Evolutionary conservation across 2,797 vertebrate genomes (phyloP).

Genomic region (Borostomias antarcticus): DNA sequence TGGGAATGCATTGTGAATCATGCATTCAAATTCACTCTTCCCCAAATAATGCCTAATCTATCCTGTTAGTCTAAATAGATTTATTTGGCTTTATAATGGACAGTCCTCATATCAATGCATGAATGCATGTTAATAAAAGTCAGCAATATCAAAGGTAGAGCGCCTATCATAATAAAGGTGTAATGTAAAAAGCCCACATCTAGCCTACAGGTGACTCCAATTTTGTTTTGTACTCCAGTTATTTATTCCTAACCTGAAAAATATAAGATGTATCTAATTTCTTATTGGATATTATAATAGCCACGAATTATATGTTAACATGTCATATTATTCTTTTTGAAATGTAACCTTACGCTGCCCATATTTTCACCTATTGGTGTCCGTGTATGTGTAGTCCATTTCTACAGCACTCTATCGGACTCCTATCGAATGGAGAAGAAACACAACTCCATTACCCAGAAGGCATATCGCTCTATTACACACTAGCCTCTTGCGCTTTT

Average conservation of each 20-base stretch:
- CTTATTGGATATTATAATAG: too few relatives aligned
- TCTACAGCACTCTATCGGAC: background rate
- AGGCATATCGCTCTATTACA: conserved; percentile 53
- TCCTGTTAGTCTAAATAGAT: background rate
- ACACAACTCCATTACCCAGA: conserved; percentile 81
- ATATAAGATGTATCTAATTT: background rate
- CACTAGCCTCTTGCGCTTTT: conserved; percentile 78
- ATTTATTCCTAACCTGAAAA: background rate
- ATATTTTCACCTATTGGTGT: conserved; percentile 46
- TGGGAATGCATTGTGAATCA: conserved; percentile 1
- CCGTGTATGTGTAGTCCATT: conserved; percentile 78
- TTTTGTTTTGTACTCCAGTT: background rate
- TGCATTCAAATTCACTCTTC: conserved; percentile 1
- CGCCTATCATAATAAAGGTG: background rate
- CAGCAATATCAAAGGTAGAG: background rate
- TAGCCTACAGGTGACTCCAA: background rate
- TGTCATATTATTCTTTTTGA: too few relatives aligned
- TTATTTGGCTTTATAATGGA: background rate
- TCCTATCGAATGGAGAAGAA: background rate
- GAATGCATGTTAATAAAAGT: background rate
- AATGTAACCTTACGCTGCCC: background rate
- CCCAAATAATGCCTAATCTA: background rate
- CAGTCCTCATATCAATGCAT: background rate
- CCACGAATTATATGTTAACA: background rate
- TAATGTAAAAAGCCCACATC: background rate